Evolutionary conservation across 2,113 vertebrate genomes (phyloP).

Genomic region (Brienomyrus brachyistius): DNA sequence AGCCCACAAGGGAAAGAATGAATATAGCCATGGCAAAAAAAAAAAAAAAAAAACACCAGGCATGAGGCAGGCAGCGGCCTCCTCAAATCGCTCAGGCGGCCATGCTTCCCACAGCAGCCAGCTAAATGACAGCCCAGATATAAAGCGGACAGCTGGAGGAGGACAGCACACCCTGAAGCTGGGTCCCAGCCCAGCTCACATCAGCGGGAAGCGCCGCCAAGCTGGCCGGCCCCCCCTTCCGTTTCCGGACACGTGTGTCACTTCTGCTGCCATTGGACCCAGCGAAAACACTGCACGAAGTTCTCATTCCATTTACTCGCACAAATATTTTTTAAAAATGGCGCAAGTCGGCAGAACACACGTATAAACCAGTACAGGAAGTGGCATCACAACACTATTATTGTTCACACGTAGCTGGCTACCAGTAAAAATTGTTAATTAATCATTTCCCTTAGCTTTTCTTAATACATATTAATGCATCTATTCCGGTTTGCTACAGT

Average conservation of each 20-base stretch:
- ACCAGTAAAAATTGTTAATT: neutral
- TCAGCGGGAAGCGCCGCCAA: neutral
- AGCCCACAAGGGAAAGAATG: neutral
- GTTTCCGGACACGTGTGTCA: neutral
- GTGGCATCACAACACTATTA: neutral
- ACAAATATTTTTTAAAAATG: neutral
- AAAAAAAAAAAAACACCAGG: neutral
- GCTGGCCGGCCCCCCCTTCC: neutral
- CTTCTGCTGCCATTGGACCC: neutral
- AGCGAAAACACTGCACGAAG: neutral
- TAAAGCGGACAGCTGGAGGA: neutral
- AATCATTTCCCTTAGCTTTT: neutral
- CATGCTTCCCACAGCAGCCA: neutral
- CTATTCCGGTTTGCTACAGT: neutral
- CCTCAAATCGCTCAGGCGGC: neutral
- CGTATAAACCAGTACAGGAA: neutral
- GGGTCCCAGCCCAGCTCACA: neutral
- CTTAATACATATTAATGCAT: neutral
- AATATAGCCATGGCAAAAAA: neutral
- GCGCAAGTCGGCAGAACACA: neutral
- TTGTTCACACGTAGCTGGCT: neutral
- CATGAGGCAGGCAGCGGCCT: neutral
- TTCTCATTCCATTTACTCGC: neutral
- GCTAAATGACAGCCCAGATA: neutral
- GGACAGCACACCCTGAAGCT: neutral